These are phyloP conservation scores for Hydrozoanthus tunicans DNA, from an alignment of 64 coral and sea anemone species.

Conservation along the genomic window DNA sequence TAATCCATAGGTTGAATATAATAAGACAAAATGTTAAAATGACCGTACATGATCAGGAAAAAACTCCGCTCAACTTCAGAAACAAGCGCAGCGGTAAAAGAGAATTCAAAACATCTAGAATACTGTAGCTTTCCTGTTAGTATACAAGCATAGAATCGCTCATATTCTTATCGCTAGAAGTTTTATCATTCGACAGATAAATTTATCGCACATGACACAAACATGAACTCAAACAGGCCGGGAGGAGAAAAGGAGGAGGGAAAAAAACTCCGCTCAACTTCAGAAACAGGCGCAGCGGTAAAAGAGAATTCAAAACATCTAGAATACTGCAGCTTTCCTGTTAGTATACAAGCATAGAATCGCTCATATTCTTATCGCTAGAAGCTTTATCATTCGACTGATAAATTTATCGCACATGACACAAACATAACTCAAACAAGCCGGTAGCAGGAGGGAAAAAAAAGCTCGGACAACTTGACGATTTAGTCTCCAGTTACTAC, in stretches of 20 bases:
- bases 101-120: no score
- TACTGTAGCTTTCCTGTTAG: neutral
- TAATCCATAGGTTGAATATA: no score
- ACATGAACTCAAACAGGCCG: neutral
- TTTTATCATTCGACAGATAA: neutral
- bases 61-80: no score
- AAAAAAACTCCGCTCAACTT: neutral
- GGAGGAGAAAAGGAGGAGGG: neutral
- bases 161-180: neutral
- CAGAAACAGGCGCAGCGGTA: no score
- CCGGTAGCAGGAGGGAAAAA: neutral
- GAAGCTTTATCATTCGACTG: neutral
- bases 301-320: no score
- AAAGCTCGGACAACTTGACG: neutral
- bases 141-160: neutral
- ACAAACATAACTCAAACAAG: conserved; percentile 1
- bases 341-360: conserved; percentile 1
- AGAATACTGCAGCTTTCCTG: no score
- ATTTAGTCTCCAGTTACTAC: neutral
- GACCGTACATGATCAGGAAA: no score
- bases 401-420: neutral
- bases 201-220: conserved; percentile 1
- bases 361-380: neutral
- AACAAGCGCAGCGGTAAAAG: no score
- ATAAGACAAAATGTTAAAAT: no score